These are phyloP conservation scores for Callaeas wilsoni DNA, from an alignment of 2,113 vertebrate species.

Conservation along the genomic window DNA sequence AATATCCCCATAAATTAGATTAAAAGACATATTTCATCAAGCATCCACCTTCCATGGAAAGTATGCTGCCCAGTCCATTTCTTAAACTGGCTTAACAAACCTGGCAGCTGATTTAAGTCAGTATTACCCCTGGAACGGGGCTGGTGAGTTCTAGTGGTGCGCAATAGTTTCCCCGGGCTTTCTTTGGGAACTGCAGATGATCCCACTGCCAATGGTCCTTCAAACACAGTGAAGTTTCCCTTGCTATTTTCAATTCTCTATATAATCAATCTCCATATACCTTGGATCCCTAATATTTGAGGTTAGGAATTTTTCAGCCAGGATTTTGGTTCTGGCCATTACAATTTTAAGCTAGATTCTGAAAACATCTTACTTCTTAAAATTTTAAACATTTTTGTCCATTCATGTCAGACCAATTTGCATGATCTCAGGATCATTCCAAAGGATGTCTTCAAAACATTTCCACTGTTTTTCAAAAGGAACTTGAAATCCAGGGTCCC, in stretches of 20 bases:
- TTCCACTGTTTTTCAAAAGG: background rate
- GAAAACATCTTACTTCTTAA: background rate
- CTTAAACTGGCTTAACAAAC: background rate
- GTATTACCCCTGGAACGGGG: rapidly evolving
- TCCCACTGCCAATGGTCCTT: background rate
- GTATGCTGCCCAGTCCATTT: background rate
- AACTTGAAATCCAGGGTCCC: background rate
- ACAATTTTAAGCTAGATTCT: background rate
- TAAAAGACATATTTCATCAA: background rate
- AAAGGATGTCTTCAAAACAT: background rate
- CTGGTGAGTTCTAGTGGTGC: background rate
- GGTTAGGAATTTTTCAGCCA: background rate
- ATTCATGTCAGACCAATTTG: background rate
- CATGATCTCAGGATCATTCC: background rate
- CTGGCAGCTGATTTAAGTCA: background rate
- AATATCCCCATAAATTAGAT: background rate
- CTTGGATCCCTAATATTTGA: background rate
- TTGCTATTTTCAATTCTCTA: background rate
- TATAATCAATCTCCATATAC: background rate
- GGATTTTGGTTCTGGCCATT: background rate
- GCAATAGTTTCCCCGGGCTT: background rate
- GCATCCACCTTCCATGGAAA: background rate
- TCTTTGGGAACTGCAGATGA: background rate
- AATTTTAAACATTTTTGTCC: background rate
- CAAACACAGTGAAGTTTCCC: background rate